phyloP scores from a whole-genome alignment of 2,888 invertebrate genomes.

The Polydrusus tereticollis region DNA sequence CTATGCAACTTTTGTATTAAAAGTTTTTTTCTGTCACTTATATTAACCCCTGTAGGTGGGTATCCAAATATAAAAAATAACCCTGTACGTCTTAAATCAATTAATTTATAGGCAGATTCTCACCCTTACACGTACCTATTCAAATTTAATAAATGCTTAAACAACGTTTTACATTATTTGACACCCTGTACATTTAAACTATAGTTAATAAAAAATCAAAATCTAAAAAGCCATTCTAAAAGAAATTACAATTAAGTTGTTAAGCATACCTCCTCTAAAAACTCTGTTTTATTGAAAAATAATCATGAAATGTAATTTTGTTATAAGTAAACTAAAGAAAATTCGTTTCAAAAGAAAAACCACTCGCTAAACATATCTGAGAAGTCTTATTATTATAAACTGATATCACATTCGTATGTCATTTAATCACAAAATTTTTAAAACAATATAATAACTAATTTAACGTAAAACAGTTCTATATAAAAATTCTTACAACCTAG shows the following conservation, averaged over 20 bases:
- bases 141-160: too few relatives aligned
- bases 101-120: too few relatives aligned
- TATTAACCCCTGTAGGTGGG: too few relatives aligned
- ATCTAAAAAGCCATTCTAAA: constrained; percentile 27
- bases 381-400: constrained; percentile 25
- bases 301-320: constrained; percentile 18
- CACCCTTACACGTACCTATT: too few relatives aligned
- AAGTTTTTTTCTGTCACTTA: too few relatives aligned
- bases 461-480: constrained; percentile 47
- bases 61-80: too few relatives aligned
- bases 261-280: constrained; percentile 5
- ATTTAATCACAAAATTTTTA: constrained; percentile 47
- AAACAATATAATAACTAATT: constrained; percentile 35
- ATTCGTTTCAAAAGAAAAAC: constrained; percentile 27
- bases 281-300: neutral
- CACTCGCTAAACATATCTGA: constrained; percentile 19
- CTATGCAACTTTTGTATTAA: too few relatives aligned
- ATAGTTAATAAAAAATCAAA: constrained; percentile 23
- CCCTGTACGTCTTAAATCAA: too few relatives aligned
- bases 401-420: constrained; percentile 49
- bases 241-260: neutral
- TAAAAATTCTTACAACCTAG: constrained; percentile 48
- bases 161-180: neutral
- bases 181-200: neutral
- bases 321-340: constrained; percentile 27